Base-by-base conservation (phyloP, 2,888 invertebrate genomes). In the Pollenia labialis region DNA sequence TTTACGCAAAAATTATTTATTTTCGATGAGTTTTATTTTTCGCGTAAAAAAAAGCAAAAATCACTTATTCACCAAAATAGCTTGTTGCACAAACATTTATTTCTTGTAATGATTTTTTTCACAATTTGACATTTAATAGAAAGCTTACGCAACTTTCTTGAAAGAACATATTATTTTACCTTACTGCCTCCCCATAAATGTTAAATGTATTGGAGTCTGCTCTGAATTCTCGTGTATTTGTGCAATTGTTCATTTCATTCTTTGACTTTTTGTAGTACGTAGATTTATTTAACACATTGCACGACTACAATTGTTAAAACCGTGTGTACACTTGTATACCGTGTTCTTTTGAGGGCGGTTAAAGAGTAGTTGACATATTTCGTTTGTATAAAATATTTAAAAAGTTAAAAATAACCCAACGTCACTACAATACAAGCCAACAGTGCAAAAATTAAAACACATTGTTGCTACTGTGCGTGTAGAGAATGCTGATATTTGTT, bases 231-330 rank as follows among this genome's bases (percentile, higher is more conserved):
- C 60, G 76, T 81, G 16, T 52, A 60, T 85, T 77, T 72, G 42
- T 71, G 66, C 76, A 72, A 85, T 85, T 81, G 76, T 81, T 76
- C 85, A 81, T 85, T 85, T 81, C 44, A 54, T 23, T 76, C 81
- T 74, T 62, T 81, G 87, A 85, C 85, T 85, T 87, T 85, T 81
- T 85, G 74, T 74, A 74, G 80, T 80, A 68, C 74, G 60, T 74
- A 85, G 74, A 85, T 80, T 85, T 85, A 85, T 85, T 85, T 85
- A 85, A 85, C 84, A 85, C 84, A 87, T 83, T 87, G 76, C 44
- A 80, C 54, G 60, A 76, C 75, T 69, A 80, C 79, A 69, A 79
- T 75, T 81, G 80, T 75, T 81, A 71, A 32, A 6, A 60, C 48
- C 76, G 9, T 76, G 58, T 60, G 40, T 69, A 76, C 54, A 62